A percentile compares a stretch with the other conserved stretches of the same genome.
Conservation (phyloP, 2,888 invertebrate genomes). For the Plebejus argus region DNA sequence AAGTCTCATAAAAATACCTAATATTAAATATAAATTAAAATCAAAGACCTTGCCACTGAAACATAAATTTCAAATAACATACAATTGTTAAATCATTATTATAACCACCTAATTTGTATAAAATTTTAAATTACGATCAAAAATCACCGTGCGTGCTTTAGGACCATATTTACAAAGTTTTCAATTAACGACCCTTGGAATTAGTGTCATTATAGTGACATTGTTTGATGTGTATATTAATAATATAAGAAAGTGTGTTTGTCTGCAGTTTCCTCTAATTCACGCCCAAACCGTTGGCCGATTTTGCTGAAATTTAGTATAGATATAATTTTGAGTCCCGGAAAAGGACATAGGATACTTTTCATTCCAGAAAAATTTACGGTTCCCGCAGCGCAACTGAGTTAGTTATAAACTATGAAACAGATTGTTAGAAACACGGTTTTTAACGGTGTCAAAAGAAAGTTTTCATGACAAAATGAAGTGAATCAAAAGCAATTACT, state of each 20-base stretch:
- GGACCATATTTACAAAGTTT: neutral
- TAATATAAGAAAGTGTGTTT: too few species aligned
- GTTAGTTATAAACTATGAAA: neutral
- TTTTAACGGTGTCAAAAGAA: neutral
- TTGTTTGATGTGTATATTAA: neutral
- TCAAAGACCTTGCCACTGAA: neutral
- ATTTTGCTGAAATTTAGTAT: too few species aligned
- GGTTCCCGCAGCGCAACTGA: too few species aligned
- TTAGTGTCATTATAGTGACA: neutral
- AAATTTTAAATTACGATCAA: neutral
- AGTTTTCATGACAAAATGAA: conserved; percentile 17
- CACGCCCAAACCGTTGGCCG: too few species aligned
- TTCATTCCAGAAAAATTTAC: too few species aligned
- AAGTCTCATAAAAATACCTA: too few species aligned
- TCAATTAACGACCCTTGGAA: neutral
- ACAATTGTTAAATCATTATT: neutral
- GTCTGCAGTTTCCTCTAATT: too few species aligned
- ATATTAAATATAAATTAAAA: too few species aligned
- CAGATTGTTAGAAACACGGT: neutral
- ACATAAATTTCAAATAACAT: neutral
- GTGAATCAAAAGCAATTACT: conserved; percentile 22
- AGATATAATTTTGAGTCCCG: too few species aligned
- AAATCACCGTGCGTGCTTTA: neutral
- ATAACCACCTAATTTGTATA: neutral
- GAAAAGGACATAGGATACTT: too few species aligned